These are phyloP conservation scores for Notiomystis cincta DNA, from an alignment of 2,113 vertebrate species.

Conservation along the genomic window DNA sequence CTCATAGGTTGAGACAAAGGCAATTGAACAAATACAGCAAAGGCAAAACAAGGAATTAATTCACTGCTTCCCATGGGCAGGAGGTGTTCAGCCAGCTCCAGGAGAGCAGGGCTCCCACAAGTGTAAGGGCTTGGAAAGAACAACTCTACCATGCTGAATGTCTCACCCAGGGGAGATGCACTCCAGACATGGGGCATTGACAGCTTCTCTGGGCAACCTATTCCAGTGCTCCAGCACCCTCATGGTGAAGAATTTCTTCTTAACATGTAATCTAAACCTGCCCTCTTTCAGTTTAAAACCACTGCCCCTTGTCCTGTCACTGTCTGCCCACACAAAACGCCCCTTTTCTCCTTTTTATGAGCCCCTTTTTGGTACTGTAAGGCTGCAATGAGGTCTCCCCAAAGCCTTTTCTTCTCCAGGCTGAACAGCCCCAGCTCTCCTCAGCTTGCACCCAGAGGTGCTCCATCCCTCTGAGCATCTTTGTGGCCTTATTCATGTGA, in stretches of 20 bases:
- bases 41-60: not conserved
- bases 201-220: not conserved
- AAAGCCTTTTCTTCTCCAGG: not conserved
- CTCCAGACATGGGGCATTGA: not conserved
- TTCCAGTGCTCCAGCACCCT: not conserved
- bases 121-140: not conserved
- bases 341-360: not conserved
- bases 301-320: not conserved
- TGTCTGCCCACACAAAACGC: not conserved
- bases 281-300: not conserved
- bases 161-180: not conserved
- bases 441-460: not conserved
- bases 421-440: not conserved
- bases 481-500: not conserved
- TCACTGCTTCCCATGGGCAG: not conserved
- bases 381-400: not conserved
- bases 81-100: not conserved
- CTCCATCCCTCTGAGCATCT: not conserved
- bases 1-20: not conserved
- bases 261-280: not conserved
- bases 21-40: not conserved
- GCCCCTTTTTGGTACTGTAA: not conserved
- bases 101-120: not conserved
- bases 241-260: not conserved
- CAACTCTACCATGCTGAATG: not conserved